phyloP scores from a whole-genome alignment of 2,888 invertebrate species.

The Theretra japonica region DNA sequence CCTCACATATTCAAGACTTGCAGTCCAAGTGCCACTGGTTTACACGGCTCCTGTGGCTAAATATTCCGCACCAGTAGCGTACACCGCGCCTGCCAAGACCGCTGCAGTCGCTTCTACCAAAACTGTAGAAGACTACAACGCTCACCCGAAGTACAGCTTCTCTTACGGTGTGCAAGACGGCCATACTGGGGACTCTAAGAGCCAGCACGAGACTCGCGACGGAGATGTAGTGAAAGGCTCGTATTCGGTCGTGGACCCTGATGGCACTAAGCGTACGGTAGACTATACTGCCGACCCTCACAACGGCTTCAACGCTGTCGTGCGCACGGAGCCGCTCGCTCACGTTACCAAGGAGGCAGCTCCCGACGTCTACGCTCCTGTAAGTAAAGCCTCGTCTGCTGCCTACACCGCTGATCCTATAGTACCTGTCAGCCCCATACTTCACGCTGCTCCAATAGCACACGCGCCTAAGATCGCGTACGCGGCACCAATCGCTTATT shows the following conservation, averaged over 20 bases:
- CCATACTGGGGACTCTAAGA: conserved; percentile 79
- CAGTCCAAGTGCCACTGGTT: conserved; percentile 38
- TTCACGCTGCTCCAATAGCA: conserved; percentile 46
- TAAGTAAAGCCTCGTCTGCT: conserved; percentile 41
- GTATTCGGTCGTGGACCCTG: conserved; percentile 79
- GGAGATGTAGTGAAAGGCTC: conserved; percentile 81
- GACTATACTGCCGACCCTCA: conserved; percentile 81
- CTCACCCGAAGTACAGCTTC: conserved; percentile 70
- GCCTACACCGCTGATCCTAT: conserved; percentile 45
- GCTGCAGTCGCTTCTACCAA: conserved; percentile 51
- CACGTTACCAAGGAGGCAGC: conserved; percentile 57
- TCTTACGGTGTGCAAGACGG: conserved; percentile 80
- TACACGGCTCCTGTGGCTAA: conserved; percentile 52
- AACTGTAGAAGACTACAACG: conserved; percentile 57
- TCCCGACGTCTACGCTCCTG: conserved; percentile 49
- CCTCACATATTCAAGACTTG: no score
- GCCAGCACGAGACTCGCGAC: conserved; percentile 75
- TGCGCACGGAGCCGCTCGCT: conserved; percentile 72
- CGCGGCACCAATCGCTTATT: conserved; percentile 47
- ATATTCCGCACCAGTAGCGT: conserved; percentile 48
- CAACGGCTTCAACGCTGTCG: conserved; percentile 82
- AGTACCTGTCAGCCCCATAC: conserved; percentile 43
- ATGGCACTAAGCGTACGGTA: conserved; percentile 79
- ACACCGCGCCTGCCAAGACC: conserved; percentile 54
- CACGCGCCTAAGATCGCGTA: conserved; percentile 33